Evolutionary conservation across 2,888 invertebrate genomes (phyloP).

Genomic region (Nemapogon koenigi): DNA sequence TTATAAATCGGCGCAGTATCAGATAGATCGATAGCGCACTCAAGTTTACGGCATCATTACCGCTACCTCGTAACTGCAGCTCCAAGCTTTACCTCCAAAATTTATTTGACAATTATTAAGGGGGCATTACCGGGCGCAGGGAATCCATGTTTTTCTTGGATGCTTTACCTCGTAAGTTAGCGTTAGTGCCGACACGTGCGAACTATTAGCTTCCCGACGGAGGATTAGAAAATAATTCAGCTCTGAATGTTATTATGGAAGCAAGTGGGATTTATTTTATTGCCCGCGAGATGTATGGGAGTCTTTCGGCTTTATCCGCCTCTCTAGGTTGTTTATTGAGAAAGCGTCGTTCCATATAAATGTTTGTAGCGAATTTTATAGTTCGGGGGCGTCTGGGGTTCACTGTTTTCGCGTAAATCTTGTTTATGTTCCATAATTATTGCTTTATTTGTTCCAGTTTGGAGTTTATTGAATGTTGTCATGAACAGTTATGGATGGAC

Average conservation of each 20-base stretch:
- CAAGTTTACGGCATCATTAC: conserved; percentile 12
- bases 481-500: conserved; percentile 57
- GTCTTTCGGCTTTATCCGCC: conserved; percentile 51
- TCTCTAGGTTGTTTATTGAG: conserved; percentile 44
- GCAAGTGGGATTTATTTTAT: conserved; percentile 58
- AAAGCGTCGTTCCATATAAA: conserved; percentile 28
- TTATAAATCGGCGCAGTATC: no score
- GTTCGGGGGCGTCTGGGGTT: conserved; percentile 23
- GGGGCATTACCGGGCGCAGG: conserved; percentile 42
- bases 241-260: conserved; percentile 60
- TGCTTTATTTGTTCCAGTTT: conserved; percentile 51
- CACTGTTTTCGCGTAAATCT: conserved; percentile 46
- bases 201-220: conserved; percentile 58
- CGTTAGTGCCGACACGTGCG: conserved; percentile 53
- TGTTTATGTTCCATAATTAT: conserved; percentile 55
- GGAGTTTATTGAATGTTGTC: conserved; percentile 55
- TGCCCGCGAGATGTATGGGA: conserved; percentile 49
- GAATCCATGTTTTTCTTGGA: conserved; percentile 61
- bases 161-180: conserved; percentile 54
- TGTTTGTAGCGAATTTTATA: conserved; percentile 47
- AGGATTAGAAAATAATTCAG: conserved; percentile 64
- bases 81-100: conserved; percentile 29
- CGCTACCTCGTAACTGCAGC: conserved; percentile 30
- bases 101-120: conserved; percentile 63
- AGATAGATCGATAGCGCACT: conserved; percentile 7